A percentile compares a stretch with the other conserved stretches of the same genome.
phyloP scores from a whole-genome alignment of 2,888 invertebrate species.

The Caenorhabditis sinica region DNA sequence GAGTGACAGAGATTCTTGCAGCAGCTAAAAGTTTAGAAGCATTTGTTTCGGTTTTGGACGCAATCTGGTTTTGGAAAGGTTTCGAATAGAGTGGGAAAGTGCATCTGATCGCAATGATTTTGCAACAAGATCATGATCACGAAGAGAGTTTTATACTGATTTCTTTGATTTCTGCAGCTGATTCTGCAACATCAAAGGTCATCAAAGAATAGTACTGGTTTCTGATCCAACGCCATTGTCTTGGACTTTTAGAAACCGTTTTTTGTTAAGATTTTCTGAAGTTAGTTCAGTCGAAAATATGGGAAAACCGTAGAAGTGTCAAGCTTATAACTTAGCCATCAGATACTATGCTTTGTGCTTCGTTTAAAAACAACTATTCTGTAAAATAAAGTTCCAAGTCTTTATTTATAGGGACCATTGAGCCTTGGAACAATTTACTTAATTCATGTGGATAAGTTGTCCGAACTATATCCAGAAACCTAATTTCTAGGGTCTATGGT shows the following conservation, averaged over 20 bases:
- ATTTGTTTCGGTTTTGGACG: slow-evolving; percentile 1
- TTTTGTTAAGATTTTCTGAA: no score
- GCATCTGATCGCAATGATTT: slow-evolving; percentile 35
- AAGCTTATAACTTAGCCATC: no score
- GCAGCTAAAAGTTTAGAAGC: slow-evolving; percentile 29
- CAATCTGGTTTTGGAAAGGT: not conserved
- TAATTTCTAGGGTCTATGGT: no score
- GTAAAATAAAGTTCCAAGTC: no score
- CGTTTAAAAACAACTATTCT: no score
- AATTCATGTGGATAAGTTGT: no score
- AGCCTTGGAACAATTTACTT: no score
- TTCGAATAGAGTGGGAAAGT: slow-evolving; percentile 29
- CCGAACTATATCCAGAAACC: no score
- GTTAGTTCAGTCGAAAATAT: no score
- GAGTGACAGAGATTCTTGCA: slow-evolving; percentile 3
- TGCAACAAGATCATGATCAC: slow-evolving; percentile 23
- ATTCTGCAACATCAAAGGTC: not conserved
- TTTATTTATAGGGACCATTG: no score
- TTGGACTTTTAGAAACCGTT: not conserved
- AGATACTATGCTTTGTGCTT: no score
- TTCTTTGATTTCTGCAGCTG: not conserved
- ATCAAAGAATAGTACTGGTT: slow-evolving; percentile 5
- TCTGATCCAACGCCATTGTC: not conserved
- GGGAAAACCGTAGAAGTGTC: no score
- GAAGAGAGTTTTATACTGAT: slow-evolving; percentile 4